Percentiles rank a stretch among this genome's conserved stretches.
phyloP scores from a whole-genome alignment of 2,797 vertebrate genomes.

The Lagodon rhomboides region DNA sequence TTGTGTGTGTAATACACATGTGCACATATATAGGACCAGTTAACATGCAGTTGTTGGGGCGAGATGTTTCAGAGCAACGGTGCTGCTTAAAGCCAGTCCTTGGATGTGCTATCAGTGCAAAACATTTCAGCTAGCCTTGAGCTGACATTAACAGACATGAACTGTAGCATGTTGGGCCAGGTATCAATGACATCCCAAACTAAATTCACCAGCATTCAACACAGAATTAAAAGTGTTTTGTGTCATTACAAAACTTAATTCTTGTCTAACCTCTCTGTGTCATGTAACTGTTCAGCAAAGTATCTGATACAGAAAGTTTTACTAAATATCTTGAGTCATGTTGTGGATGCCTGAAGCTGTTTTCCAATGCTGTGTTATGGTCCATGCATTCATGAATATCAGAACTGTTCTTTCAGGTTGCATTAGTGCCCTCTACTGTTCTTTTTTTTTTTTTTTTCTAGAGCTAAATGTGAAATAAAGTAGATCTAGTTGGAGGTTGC shows the following conservation, averaged over 20 bases:
- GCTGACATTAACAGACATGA: too few species aligned
- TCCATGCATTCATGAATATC: background rate
- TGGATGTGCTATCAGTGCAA: background rate
- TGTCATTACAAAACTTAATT: background rate
- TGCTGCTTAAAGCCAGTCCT: too few species aligned
- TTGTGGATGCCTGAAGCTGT: background rate
- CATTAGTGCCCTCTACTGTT: conserved; percentile 32
- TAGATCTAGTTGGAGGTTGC: background rate
- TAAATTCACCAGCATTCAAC: too few species aligned
- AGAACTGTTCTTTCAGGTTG: background rate
- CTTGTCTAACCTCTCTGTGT: background rate
- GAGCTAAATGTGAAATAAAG: background rate
- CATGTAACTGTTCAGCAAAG: background rate
- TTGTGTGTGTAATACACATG: background rate
- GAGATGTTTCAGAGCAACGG: too few species aligned
- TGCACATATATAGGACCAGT: background rate
- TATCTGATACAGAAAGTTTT: background rate
- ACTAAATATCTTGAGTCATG: background rate
- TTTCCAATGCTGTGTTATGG: background rate
- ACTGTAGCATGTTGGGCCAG: background rate
- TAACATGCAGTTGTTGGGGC: background rate
- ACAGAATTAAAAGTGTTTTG: background rate
- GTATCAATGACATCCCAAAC: background rate
- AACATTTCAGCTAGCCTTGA: background rate
- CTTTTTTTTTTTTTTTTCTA: background rate